Percentiles rank a stretch among this genome's conserved stretches.
phyloP scores from a whole-genome alignment of 2,113 vertebrate species.

The Percopsis transmontana region DNA sequence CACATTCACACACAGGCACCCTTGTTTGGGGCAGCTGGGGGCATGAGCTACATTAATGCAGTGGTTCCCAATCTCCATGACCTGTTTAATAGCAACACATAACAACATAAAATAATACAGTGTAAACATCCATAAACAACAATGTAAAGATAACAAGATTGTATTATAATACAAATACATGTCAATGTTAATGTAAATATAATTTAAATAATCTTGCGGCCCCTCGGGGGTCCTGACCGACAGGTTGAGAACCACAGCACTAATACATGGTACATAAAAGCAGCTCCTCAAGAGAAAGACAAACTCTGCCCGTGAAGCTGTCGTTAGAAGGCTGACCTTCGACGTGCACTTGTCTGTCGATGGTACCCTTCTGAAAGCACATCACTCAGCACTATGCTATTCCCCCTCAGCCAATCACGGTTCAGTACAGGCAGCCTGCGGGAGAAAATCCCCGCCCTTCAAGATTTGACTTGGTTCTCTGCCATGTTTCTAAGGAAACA shows the following conservation, averaged over 20 bases:
- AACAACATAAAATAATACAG: too few species aligned
- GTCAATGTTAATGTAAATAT: too few species aligned
- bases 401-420: slow-evolving; percentile 42
- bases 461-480: slow-evolving; percentile 21
- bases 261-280: slow-evolving; percentile 75
- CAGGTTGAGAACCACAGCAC: slow-evolving; percentile 31
- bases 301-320: slow-evolving; percentile 60
- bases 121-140: too few species aligned
- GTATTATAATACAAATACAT: too few species aligned
- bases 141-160: too few species aligned
- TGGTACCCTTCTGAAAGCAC: slow-evolving; percentile 56
- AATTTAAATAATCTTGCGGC: too few species aligned
- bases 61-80: too few species aligned
- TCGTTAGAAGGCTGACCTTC: slow-evolving; percentile 69
- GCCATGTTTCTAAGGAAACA: slow-evolving; percentile 36
- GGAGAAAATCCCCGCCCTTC: slow-evolving; percentile 30
- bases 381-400: slow-evolving; percentile 50
- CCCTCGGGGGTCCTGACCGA: too few species aligned
- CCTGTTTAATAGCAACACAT: too few species aligned
- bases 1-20: slow-evolving; percentile 45
- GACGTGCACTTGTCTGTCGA: slow-evolving; percentile 57
- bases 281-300: slow-evolving; percentile 56
- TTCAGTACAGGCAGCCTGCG: neutral
- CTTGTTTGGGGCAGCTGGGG: slow-evolving; percentile 60
- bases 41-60: neutral